Percentiles rank a stretch among this genome's conserved stretches.
Evolutionary conservation across 2,797 vertebrate species (phyloP).

Genomic region (Avahi laniger): DNA sequence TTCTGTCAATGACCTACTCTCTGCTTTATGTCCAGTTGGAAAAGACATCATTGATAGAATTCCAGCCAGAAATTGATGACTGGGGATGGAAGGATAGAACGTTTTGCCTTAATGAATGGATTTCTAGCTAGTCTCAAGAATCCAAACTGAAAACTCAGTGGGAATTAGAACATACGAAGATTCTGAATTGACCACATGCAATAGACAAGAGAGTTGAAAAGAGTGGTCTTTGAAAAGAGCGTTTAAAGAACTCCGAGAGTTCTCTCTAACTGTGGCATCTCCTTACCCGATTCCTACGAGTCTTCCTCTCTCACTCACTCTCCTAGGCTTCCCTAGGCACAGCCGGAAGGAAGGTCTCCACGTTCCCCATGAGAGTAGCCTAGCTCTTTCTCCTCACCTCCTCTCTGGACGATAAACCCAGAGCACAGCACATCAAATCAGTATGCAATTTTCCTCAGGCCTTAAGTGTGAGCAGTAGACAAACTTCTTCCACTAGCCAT

Average conservation of each 20-base stretch:
- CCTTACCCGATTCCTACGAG: background rate
- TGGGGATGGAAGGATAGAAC: background rate
- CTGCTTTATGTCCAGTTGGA: background rate
- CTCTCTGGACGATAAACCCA: background rate
- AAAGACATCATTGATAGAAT: background rate
- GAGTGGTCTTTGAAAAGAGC: background rate
- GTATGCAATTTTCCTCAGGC: background rate
- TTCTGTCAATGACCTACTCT: background rate
- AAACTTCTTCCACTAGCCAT: background rate
- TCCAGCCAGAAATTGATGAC: background rate
- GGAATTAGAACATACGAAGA: fast-evolving
- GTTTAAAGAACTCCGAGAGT: background rate
- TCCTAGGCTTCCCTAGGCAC: background rate
- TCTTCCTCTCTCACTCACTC: background rate
- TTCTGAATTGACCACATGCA: background rate
- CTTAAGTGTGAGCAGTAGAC: background rate
- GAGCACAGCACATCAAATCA: background rate
- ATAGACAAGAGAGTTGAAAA: background rate
- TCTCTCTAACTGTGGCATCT: background rate
- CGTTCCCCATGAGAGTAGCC: background rate
- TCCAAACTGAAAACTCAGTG: background rate
- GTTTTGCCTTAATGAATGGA: background rate
- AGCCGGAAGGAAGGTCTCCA: background rate
- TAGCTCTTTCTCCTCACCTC: background rate
- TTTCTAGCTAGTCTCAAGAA: background rate